Percentiles rank a stretch among this genome's conserved stretches.
Conservation (phyloP, 2,797 vertebrate genomes). For the Sebastes vulpes region DNA sequence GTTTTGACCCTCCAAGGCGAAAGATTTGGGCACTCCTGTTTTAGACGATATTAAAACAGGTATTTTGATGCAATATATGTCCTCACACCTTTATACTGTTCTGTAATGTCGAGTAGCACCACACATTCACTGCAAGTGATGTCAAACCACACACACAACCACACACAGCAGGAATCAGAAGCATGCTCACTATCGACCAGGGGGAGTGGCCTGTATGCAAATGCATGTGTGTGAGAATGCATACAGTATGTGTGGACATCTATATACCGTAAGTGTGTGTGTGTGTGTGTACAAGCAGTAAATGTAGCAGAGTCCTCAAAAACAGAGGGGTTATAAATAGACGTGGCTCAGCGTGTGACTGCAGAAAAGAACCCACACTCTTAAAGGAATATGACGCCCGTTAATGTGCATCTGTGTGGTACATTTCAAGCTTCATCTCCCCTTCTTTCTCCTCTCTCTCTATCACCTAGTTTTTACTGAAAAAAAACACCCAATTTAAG, state of each 20-base stretch:
- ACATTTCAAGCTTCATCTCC: neutral
- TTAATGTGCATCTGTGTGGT: neutral
- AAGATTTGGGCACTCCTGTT: too few species aligned
- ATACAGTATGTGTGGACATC: neutral
- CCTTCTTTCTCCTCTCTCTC: neutral
- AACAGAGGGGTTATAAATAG: conserved; percentile 60
- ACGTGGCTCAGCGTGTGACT: conserved; percentile 43
- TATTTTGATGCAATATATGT: neutral
- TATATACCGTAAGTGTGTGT: neutral
- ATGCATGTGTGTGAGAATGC: neutral
- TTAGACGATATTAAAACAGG: too few species aligned
- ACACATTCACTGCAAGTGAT: conserved; percentile 16
- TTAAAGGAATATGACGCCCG: conserved; percentile 51
- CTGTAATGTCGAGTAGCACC: neutral
- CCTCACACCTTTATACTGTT: neutral
- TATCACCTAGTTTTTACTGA: neutral
- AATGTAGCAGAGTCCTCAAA: conserved; percentile 50
- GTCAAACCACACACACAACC: neutral
- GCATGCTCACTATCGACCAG: neutral
- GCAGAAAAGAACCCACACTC: conserved; percentile 41
- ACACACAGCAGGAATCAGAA: conserved; percentile 1
- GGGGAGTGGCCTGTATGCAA: conserved; percentile 4
- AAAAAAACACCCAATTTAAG: neutral
- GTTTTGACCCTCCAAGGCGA: too few species aligned
- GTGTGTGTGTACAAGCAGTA: neutral